Evolutionary conservation across 2,797 vertebrate species (phyloP), one percentile per base, ranked within the genome.

Genomic region (Microctenopoma stevenorrisi): DNA sequence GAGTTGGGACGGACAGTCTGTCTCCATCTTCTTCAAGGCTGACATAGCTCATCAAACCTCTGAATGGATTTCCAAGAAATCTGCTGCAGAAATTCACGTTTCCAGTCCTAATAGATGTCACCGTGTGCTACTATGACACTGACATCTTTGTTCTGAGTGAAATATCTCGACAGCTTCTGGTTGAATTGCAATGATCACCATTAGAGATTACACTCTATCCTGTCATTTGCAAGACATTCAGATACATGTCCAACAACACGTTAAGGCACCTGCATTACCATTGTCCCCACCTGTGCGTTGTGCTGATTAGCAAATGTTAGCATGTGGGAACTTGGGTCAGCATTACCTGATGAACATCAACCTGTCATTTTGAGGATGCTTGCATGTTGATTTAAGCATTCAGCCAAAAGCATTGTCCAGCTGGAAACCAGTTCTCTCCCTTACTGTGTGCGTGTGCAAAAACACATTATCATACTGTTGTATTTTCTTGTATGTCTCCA

Each of bases 41-140:
- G 40, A 71, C 70, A 46, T 55, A 71, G 49, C 4, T 56, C n/a
- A 16, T 28, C 18, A 47, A 22, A 9, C 42, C 14, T 8, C 18
- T 4, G 14, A 10, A 64, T 56, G 52, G n/a, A 38, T 22, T 28
- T 4, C 38, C 6, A 47, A 55, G 14, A 65, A 51, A 52, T 65
- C 4, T 56, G 3, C 5, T 56, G 3, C 42, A 53, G 13, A 16
- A 25, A 10, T 48, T 57, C 18, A 47, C 49, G 5, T 30, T 18
- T 66, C 14, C 38, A 30, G n/a, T 42, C 14, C 25, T 16, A 40
- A 16, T 22, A 11, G 43, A 44, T n/a, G 25, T 62, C 43, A 13
- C 13, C 3, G 3, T 9, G 3, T 33, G 46, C 26, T n/a, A 42
- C 9, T 37, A 11, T 11, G 37, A 37, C 8, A 11, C 4, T 37